Evolutionary conservation across 2,113 vertebrate genomes (phyloP).

Genomic region (Coptodon rendalli): DNA sequence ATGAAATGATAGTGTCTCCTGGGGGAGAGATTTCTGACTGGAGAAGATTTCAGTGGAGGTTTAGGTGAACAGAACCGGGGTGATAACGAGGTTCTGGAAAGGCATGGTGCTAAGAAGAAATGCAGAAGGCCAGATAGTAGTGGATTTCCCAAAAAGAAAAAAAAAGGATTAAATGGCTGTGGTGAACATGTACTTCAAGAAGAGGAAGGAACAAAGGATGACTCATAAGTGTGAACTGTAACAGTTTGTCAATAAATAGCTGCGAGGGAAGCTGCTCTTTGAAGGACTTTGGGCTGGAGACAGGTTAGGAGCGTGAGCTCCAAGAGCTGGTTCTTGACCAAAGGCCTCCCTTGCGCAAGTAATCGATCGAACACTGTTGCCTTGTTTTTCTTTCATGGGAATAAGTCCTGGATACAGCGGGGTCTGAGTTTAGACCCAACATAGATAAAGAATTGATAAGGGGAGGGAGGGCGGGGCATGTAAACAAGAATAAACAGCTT

Average conservation of each 20-base stretch:
- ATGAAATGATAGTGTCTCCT: not conserved
- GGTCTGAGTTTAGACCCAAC: too few species aligned
- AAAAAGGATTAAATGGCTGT: not conserved
- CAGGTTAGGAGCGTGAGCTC: too few species aligned
- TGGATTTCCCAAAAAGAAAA: not conserved
- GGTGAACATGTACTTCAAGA: not conserved
- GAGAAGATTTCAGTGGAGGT: not conserved
- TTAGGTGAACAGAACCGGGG: not conserved
- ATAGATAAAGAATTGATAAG: not conserved
- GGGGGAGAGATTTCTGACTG: not conserved
- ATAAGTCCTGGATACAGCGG: too few species aligned
- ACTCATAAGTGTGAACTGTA: not conserved
- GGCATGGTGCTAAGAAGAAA: not conserved
- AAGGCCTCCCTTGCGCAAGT: too few species aligned
- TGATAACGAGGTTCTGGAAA: not conserved
- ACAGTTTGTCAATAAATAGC: too few species aligned
- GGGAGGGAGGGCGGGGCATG: not conserved
- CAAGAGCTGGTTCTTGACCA: too few species aligned
- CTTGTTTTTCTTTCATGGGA: too few species aligned
- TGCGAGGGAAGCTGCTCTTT: too few species aligned
- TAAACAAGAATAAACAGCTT: not conserved
- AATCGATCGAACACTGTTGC: too few species aligned
- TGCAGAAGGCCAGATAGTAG: not conserved
- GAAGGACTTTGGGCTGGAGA: too few species aligned
- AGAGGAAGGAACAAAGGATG: not conserved